Conservation (phyloP, 2,113 vertebrate genomes). For the Triplophysa siluroides region DNA sequence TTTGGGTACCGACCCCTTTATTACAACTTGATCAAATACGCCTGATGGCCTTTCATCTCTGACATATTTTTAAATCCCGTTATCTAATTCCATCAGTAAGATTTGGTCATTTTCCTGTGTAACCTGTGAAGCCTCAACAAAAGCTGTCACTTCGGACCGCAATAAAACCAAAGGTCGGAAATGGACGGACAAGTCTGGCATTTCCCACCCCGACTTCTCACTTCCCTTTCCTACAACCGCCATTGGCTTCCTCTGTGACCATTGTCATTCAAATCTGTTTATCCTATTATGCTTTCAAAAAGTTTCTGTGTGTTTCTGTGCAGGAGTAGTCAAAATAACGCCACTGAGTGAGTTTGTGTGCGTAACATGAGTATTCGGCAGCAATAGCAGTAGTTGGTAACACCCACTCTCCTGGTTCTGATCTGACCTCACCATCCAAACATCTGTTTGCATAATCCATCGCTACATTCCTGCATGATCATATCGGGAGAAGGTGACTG, state of each 20-base stretch:
- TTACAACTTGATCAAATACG: too few species aligned
- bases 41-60: too few species aligned
- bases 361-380: conserved; percentile 31
- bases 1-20: too few species aligned
- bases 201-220: conserved; percentile 47
- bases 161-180: conserved; percentile 51
- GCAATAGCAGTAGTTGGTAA: conserved; percentile 32
- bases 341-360: conserved; percentile 8
- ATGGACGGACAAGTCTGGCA: conserved; percentile 44
- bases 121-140: conserved; percentile 2
- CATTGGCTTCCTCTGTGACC: conserved; percentile 23
- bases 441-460: conserved; percentile 69
- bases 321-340: neutral
- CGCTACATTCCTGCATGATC: conserved; percentile 73
- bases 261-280: conserved; percentile 12
- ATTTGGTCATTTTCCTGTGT: neutral
- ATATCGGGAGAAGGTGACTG: conserved; percentile 64
- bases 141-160: conserved; percentile 2
- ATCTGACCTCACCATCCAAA: conserved; percentile 66
- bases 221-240: conserved; percentile 51
- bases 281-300: neutral
- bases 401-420: conserved; percentile 49
- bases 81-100: neutral
- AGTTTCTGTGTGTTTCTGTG: neutral
- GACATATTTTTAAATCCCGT: neutral